Conservation (phyloP, 2,888 invertebrate species). For the Spodoptera picta region DNA sequence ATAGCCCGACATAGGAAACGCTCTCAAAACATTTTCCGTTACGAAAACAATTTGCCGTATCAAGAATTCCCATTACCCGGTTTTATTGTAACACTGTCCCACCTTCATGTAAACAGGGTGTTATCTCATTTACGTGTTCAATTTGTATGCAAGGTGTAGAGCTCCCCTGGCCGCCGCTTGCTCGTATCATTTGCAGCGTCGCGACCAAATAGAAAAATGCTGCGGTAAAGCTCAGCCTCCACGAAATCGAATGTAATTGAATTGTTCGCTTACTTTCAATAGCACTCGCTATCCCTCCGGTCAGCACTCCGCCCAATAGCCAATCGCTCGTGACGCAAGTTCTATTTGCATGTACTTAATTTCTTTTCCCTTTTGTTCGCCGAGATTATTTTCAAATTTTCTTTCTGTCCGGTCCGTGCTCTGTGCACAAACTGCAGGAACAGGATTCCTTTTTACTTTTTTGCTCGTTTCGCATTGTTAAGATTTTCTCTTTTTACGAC, state of each 20-base stretch:
- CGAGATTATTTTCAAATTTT: slow-evolving; percentile 45
- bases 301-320: slow-evolving; percentile 53
- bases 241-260: slow-evolving; percentile 64
- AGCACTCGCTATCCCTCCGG: slow-evolving; percentile 53
- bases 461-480: slow-evolving; percentile 36
- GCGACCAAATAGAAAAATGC: slow-evolving; percentile 58
- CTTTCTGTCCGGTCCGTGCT: slow-evolving; percentile 10
- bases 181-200: slow-evolving; percentile 53
- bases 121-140: slow-evolving; percentile 83
- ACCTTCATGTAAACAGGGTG: slow-evolving; percentile 65
- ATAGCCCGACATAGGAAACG: slow-evolving; percentile 54
- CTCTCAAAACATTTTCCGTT: slow-evolving; percentile 53
- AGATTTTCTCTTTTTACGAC: slow-evolving; percentile 48
- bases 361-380: slow-evolving; percentile 36
- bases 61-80: slow-evolving; percentile 71
- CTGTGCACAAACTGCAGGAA: slow-evolving; percentile 25
- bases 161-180: slow-evolving; percentile 71
- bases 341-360: slow-evolving; percentile 59
- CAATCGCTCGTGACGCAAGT: slow-evolving; percentile 56
- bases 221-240: slow-evolving; percentile 36
- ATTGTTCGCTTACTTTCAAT: slow-evolving; percentile 61
- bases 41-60: slow-evolving; percentile 71
- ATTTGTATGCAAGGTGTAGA: slow-evolving; percentile 84
- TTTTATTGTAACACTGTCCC: slow-evolving; percentile 66
- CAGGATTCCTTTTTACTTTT: slow-evolving; percentile 35